Base-by-base conservation (phyloP, 2,888 invertebrate species). In the Ditylenchus weischeri region DNA sequence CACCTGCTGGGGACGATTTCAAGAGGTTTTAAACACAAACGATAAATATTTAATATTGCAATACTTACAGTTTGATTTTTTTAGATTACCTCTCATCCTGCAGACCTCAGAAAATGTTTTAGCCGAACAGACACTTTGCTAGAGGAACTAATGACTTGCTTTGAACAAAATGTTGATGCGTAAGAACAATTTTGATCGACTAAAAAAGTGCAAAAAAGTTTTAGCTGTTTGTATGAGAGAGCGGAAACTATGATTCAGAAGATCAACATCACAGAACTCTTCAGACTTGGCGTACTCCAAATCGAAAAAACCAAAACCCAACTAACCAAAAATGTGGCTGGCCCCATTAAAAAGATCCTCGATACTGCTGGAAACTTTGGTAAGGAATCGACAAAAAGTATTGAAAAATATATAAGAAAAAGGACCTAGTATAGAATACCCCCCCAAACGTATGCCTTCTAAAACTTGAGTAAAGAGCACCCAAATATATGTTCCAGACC, bases 311-410 rank as follows among this genome's bases (percentile, higher is more conserved):
- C 72, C 18, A 62, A 67, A 43, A 29, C 23, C 29, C 64, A 72
- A 21, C 35, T 71, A 38, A 69, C 72, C 48, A 71, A 71, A 38
- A 72, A 57, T 19, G 47, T 71, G 29, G 58, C 72, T 36, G 63
- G 57, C 7, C 71, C 73, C 13, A 79, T 80, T 65, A 70, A 73
- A 47, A 72, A 77, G 64, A 76, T 79, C 57, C 66, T 80, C 29
- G 79, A 80, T 61, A 77, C 80, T 11, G 75, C 77, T 49, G 76
- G 78, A 60, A 74, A 75, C 29, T 80, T 80, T 59, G 80, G 79
- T 23, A 65, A 65, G 2, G 29, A 29, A 29, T 29, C n/a, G n/a
- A n/a, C n/a, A n/a, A n/a, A n/a, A n/a, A n/a, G n/a, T n/a, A n/a
- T n/a, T n/a, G n/a, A n/a, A n/a, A n/a, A n/a, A n/a, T n/a, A 38